Percentiles rank a stretch among this genome's conserved stretches.
Evolutionary conservation across 2,797 vertebrate genomes (phyloP).

Genomic region (Cynopterus sphinx): DNA sequence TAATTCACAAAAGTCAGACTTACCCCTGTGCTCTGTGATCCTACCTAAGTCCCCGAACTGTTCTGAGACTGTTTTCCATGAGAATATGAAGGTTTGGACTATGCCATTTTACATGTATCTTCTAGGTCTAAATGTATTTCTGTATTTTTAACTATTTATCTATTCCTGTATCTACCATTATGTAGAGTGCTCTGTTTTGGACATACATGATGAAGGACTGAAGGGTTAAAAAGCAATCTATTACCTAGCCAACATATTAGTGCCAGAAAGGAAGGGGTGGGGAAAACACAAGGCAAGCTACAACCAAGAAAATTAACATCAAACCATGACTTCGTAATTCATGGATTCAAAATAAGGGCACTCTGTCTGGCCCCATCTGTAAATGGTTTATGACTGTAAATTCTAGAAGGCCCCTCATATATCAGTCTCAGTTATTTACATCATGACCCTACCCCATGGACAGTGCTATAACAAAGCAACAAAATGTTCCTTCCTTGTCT

Average conservation of each 20-base stretch:
- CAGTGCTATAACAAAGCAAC: slow-evolving; percentile 50
- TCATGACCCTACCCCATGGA: slow-evolving; percentile 21
- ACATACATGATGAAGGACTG: not conserved
- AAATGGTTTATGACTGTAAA: slow-evolving; percentile 62
- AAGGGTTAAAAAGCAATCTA: not conserved
- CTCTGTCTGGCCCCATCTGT: not conserved
- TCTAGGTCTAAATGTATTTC: not conserved
- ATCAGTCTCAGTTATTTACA: slow-evolving; percentile 53
- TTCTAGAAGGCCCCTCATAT: slow-evolving; percentile 55
- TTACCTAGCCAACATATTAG: not conserved
- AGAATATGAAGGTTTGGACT: not conserved
- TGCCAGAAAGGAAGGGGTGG: not conserved
- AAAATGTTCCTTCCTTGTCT: slow-evolving; percentile 37
- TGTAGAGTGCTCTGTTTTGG: not conserved
- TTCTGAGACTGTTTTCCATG: not conserved
- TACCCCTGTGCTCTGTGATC: not conserved
- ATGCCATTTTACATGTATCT: not conserved
- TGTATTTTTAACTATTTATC: slow-evolving; percentile 13
- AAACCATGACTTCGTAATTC: slow-evolving; percentile 26
- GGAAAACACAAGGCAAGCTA: slow-evolving; percentile 21
- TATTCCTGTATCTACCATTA: not conserved
- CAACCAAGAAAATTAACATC: slow-evolving; percentile 58
- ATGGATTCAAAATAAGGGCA: slow-evolving; percentile 32
- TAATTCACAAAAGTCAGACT: not conserved
- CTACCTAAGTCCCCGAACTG: not conserved